Evolutionary conservation across 1,140 invertebrate species (phyloP).

Genomic region (Diorhabda sublineata): DNA sequence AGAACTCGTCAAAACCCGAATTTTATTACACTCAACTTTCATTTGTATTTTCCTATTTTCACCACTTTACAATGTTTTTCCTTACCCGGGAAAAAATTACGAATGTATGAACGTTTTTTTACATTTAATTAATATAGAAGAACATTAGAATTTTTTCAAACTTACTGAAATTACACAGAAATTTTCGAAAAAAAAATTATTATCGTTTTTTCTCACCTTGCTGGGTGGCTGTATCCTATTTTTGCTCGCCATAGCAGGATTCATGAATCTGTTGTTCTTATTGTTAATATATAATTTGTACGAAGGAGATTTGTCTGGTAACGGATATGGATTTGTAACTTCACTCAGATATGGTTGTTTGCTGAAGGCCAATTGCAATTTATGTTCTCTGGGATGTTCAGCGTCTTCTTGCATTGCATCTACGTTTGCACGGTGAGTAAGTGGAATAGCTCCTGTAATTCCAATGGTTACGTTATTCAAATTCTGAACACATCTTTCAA

Average conservation of each 20-base stretch:
- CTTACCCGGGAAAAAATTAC: too few species aligned
- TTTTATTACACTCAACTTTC: too few species aligned
- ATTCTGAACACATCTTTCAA: constrained; percentile 90
- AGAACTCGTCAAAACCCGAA: too few species aligned
- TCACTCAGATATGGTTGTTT: constrained; percentile 96
- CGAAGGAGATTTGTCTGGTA: constrained; percentile 92
- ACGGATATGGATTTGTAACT: constrained; percentile 91
- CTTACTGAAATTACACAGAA: neutral
- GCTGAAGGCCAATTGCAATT: constrained; percentile 73
- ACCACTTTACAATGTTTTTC: too few species aligned
- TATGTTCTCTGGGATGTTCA: constrained; percentile 34
- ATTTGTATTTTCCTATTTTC: too few species aligned
- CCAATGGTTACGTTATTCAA: constrained; percentile 88
- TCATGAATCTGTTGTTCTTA: constrained; percentile 92
- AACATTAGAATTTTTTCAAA: neutral
- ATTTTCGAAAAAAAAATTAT: neutral
- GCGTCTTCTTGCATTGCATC: constrained; percentile 30
- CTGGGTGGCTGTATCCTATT: constrained; percentile 88
- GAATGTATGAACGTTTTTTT: too few species aligned
- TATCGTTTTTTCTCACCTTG: constrained; percentile 54
- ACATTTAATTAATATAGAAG: neutral
- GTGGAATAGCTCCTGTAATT: constrained; percentile 48
- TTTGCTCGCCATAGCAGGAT: constrained; percentile 83
- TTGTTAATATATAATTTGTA: constrained; percentile 97
- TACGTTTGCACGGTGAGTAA: constrained; percentile 33